Percentiles rank a stretch among this genome's conserved stretches.
These are phyloP conservation scores for Parnassius orleans DNA, from an alignment of 2,888 invertebrate genomes.

Conservation along the genomic window DNA sequence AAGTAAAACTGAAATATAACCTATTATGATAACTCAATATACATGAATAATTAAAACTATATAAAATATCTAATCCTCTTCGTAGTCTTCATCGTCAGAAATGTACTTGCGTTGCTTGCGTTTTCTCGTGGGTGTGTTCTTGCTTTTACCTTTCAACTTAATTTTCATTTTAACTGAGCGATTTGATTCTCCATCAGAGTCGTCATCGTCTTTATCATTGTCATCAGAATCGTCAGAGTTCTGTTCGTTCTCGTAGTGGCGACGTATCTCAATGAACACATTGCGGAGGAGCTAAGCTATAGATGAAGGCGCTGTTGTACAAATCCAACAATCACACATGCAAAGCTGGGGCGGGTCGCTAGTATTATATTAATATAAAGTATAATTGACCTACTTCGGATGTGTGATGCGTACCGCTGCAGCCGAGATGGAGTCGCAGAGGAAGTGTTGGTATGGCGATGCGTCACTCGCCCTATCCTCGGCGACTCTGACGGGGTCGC, in stretches of 20 bases:
- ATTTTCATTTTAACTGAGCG: slow-evolving; percentile 87
- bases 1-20: slow-evolving; percentile 18
- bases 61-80: slow-evolving; percentile 68
- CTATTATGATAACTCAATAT: background rate
- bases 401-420: too few relatives aligned
- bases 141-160: slow-evolving; percentile 82
- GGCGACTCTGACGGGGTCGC: too few relatives aligned
- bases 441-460: too few relatives aligned
- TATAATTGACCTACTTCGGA: too few relatives aligned
- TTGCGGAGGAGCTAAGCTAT: slow-evolving; percentile 94
- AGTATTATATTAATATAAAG: too few relatives aligned
- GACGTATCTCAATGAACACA: slow-evolving; percentile 82
- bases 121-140: slow-evolving; percentile 77
- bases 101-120: slow-evolving; percentile 83
- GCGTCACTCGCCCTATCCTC: too few relatives aligned
- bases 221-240: slow-evolving; percentile 72
- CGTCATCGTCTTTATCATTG: slow-evolving; percentile 72
- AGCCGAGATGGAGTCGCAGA: too few relatives aligned
- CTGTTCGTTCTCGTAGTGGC: slow-evolving; percentile 64
- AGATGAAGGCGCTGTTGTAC: too few relatives aligned
- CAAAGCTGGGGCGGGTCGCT: too few relatives aligned
- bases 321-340: too few relatives aligned
- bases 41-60: background rate
- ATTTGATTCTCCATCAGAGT: slow-evolving; percentile 83
- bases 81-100: slow-evolving; percentile 84